These are phyloP conservation scores for Metopia argyrocephala DNA, from an alignment of 2,888 invertebrate species.

Conservation along the genomic window DNA sequence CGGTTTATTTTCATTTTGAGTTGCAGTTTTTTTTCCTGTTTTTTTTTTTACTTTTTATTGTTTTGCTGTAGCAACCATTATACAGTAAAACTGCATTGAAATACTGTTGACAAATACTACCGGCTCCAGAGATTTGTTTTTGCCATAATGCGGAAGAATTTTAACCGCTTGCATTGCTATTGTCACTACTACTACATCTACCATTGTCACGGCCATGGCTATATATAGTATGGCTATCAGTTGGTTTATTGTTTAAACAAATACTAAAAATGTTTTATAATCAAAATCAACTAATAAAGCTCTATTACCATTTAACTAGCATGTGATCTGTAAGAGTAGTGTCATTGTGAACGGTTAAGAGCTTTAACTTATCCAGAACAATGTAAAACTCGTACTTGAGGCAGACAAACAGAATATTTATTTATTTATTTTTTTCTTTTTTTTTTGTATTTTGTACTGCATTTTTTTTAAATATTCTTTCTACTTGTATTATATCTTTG, in stretches of 20 bases:
- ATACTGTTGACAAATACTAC: slow-evolving; percentile 4
- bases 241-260: background rate
- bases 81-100: background rate
- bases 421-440: no score
- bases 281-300: slow-evolving; percentile 16
- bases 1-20: background rate
- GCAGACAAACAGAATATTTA: background rate
- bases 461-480: no score
- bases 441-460: no score
- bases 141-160: slow-evolving; percentile 37
- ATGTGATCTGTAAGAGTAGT: background rate
- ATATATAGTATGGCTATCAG: background rate
- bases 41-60: slow-evolving; percentile 20
- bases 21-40: background rate
- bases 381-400: background rate
- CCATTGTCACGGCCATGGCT: background rate
- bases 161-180: slow-evolving; percentile 9
- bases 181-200: background rate
- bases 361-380: background rate
- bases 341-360: background rate
- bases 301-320: slow-evolving; percentile 24
- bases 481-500: no score
- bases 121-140: slow-evolving; percentile 33
- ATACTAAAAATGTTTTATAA: slow-evolving; percentile 21
- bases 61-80: slow-evolving; percentile 9